Percentiles rank a stretch among this genome's conserved stretches.
Conservation (phyloP, 2,888 invertebrate species). For the Cyclophora albipunctata region DNA sequence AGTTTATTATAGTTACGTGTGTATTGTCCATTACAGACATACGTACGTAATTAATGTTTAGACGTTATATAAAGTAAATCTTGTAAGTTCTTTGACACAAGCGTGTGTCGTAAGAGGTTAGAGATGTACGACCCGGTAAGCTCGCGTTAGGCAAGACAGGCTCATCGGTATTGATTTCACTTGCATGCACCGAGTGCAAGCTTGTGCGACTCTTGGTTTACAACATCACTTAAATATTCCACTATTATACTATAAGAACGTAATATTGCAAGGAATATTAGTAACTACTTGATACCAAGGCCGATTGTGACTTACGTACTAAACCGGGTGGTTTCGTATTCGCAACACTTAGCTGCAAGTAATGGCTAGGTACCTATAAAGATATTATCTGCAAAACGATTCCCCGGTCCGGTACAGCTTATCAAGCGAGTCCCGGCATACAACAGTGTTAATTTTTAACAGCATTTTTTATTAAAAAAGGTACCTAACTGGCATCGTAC, state of each 20-base stretch:
- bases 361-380: conserved; percentile 19
- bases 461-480: too few species aligned
- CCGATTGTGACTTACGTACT: conserved; percentile 17
- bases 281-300: conserved; percentile 26
- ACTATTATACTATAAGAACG: conserved; percentile 8
- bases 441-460: too few species aligned
- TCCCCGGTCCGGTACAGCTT: conserved; percentile 42
- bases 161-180: conserved; percentile 28
- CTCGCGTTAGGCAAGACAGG: conserved; percentile 24
- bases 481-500: too few species aligned
- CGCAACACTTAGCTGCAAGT: conserved; percentile 27
- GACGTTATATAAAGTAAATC: conserved; percentile 5
- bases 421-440: conserved; percentile 22
- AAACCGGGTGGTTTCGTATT: conserved; percentile 31
- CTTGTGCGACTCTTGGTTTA: conserved; percentile 8
- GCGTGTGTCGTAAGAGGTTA: conserved; percentile 40
- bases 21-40: too few species aligned
- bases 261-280: conserved; percentile 25
- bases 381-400: conserved; percentile 43
- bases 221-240: conserved; percentile 11
- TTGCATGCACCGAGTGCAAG: conserved; percentile 14
- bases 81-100: conserved; percentile 12
- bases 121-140: conserved; percentile 36
- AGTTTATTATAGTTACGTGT: too few species aligned
- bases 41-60: too few species aligned